Evolutionary conservation across 2,113 vertebrate species (phyloP).

Genomic region (Neolamprologus fasciatus): DNA sequence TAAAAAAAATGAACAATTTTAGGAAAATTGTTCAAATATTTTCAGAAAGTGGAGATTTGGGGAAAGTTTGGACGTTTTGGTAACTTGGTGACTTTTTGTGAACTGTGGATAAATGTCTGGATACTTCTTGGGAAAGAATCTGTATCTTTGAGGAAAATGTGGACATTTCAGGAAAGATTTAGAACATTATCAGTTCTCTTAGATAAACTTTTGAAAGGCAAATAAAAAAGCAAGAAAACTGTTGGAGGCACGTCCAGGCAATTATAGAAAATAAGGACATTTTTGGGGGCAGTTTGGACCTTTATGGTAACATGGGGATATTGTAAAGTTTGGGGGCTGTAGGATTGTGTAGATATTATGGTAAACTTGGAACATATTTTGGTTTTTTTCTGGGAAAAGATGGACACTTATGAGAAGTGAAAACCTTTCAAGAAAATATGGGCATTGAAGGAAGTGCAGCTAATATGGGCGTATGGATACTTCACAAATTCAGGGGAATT

Average conservation of each 20-base stretch:
- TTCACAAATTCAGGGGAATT: background rate
- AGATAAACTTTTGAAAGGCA: background rate
- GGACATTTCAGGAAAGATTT: background rate
- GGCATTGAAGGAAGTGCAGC: background rate
- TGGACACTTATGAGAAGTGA: background rate
- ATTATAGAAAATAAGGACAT: background rate
- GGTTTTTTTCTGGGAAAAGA: accelerated
- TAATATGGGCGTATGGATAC: background rate
- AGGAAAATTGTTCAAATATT: background rate
- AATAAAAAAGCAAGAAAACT: background rate
- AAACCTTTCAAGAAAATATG: background rate
- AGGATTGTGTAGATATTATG: background rate
- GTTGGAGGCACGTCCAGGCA: accelerated
- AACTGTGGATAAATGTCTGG: background rate
- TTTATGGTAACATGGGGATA: background rate
- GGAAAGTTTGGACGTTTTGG: accelerated
- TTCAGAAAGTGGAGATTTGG: background rate
- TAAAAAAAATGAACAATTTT: background rate
- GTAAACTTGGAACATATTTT: background rate
- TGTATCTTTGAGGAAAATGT: accelerated
- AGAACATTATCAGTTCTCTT: background rate
- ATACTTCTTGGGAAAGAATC: background rate
- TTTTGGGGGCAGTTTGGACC: background rate
- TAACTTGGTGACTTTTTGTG: background rate
- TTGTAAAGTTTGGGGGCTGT: background rate